Conservation (phyloP, 2,113 vertebrate species). For the Noctilio leporinus region DNA sequence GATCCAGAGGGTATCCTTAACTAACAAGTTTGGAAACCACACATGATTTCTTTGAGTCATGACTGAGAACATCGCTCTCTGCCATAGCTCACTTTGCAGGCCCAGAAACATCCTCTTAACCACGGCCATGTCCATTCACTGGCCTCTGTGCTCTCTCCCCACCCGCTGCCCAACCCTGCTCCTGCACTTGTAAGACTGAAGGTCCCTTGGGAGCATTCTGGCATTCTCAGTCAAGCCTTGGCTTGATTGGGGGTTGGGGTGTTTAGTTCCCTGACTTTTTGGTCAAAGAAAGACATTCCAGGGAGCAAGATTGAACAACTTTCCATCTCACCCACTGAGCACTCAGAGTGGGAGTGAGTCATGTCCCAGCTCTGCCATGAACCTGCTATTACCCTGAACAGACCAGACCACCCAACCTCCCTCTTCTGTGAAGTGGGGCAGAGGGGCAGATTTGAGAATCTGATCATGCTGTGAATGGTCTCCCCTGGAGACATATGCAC, state of each 20-base stretch:
- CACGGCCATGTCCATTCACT: fast-evolving
- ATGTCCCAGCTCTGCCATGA: neutral
- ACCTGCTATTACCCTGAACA: neutral
- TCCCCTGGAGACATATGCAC: neutral
- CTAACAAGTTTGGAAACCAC: neutral
- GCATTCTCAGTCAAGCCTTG: neutral
- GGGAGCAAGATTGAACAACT: slow-evolving; percentile 45
- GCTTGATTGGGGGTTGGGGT: neutral
- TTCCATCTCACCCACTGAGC: slow-evolving; percentile 4
- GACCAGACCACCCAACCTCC: neutral
- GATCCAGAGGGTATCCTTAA: neutral
- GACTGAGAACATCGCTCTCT: neutral
- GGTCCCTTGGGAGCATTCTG: neutral
- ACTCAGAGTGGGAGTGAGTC: neutral
- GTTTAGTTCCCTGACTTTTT: slow-evolving; percentile 30
- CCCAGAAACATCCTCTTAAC: neutral
- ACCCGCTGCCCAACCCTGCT: neutral
- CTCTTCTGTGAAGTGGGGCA: neutral
- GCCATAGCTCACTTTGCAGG: neutral
- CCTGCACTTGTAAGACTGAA: neutral
- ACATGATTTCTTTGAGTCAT: neutral
- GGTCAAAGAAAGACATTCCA: slow-evolving; percentile 45
- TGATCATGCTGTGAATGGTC: neutral
- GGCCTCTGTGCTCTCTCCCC: neutral
- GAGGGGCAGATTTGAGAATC: neutral